Base-by-base conservation (phyloP, 2,797 vertebrate species). In the Gouania willdenowi region DNA sequence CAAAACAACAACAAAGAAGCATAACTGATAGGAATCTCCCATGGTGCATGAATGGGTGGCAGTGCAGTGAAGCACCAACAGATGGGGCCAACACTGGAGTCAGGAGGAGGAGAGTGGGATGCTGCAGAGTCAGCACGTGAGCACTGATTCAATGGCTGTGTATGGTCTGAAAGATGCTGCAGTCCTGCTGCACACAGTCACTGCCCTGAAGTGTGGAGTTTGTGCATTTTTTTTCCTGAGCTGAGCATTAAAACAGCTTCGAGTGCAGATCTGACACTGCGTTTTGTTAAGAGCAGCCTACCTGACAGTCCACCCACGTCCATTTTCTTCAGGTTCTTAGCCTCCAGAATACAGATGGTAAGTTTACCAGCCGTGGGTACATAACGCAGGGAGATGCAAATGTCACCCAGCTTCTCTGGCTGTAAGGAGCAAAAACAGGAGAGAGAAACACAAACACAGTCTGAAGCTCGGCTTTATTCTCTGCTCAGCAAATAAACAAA, bases 261-360 rank as follows among this genome's bases (percentile, higher is more conserved):
- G 37, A 14, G 14, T 7, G 17, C 35, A 21, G 61, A 21, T n/a
- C n/a, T n/a, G n/a, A n/a, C 5, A 49, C 22, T 16, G 38, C 35
- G 22, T 19, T n/a, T 12, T 53, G 6, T 6, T 5, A 20, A 93
- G 27, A 27, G 17, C 3, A 30, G 9, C 57, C 38, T 38, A 70
- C 96, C 96, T 88, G 96, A 98, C 55, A 98, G 90, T 41, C 96
- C 96, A 0, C 95, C 94, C 0, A 97, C 95, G 18, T 98, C 96
- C 95, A 98, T 98, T 85, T 98, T 98, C 89, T 98, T 98, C 66
- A 98, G 89, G 79, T 98, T 98, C 88, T 98, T 98, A 49, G 95
- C 96, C 49, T 98, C 96, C 66, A 98, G 87, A 63, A 98, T 97
- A 50, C 95, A 98, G 75, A 98, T 95, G 2, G 95, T 98, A 68